These are phyloP conservation scores for Salvelinus fontinalis DNA, from an alignment of 2,113 vertebrate species.

Conservation along the genomic window DNA sequence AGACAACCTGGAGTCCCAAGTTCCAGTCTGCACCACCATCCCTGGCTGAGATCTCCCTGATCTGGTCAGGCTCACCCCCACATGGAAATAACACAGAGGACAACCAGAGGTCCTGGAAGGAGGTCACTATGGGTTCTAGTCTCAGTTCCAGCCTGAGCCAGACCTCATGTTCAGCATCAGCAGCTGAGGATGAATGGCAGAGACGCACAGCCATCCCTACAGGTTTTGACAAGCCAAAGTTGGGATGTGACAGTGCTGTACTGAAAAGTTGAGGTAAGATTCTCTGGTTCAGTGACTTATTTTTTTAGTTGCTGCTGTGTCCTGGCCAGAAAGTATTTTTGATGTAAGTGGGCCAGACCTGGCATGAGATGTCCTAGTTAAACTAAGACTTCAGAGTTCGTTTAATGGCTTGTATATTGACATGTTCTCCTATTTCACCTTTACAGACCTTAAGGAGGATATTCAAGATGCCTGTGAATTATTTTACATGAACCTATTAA, in stretches of 20 bases:
- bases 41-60: slow-evolving; percentile 42
- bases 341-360: too few species aligned
- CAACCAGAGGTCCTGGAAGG: slow-evolving; percentile 28
- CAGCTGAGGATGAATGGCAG: slow-evolving; percentile 23
- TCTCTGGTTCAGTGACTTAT: not conserved
- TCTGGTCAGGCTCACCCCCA: slow-evolving; percentile 23
- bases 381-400: not conserved
- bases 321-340: not conserved
- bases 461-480: not conserved
- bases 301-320: not conserved
- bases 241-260: not conserved
- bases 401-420: not conserved
- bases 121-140: slow-evolving; percentile 6
- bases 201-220: slow-evolving; percentile 1
- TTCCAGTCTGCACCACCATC: slow-evolving; percentile 24
- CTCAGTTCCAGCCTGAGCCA: not conserved
- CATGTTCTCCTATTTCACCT: not conserved
- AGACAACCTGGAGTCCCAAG: slow-evolving; percentile 63
- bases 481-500: not conserved
- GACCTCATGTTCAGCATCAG: not conserved
- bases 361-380: too few species aligned
- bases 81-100: slow-evolving; percentile 13
- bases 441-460: not conserved
- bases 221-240: not conserved
- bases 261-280: not conserved